These are phyloP conservation scores for Pelagia noctiluca DNA, from an alignment of 30 jellyfish, hydroid and myxozoan species.

Conservation along the genomic window DNA sequence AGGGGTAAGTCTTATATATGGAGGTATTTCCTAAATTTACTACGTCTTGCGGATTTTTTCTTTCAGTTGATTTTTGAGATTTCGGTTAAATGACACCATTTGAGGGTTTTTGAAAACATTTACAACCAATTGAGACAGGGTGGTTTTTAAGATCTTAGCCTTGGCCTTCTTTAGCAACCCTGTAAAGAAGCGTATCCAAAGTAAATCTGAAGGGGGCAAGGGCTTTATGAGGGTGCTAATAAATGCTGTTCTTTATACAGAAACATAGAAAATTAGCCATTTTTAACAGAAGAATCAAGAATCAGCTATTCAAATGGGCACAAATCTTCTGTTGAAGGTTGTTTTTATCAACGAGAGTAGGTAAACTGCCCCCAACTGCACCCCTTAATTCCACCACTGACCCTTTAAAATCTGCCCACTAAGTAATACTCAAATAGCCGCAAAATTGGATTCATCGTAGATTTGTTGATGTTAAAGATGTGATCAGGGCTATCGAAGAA, in stretches of 20 bases:
- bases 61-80: neutral
- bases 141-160: neutral
- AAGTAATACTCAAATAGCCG: neutral
- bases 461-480: slow-evolving; percentile 47
- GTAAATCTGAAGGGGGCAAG: no score
- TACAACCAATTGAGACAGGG: neutral
- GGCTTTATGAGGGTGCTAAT: no score
- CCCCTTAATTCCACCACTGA: neutral
- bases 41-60: neutral
- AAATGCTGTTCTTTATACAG: no score
- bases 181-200: no score
- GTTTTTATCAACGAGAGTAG: no score
- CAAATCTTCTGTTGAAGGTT: neutral
- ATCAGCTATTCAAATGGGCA: neutral
- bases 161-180: no score
- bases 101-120: neutral
- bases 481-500: slow-evolving; percentile 51
- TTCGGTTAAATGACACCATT: neutral
- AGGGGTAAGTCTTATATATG: slow-evolving; percentile 25
- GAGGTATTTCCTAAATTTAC: neutral
- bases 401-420: neutral
- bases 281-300: neutral
- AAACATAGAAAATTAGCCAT: no score
- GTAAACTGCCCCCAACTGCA: neutral
- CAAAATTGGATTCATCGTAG: slow-evolving; percentile 2